Percentiles rank a stretch among this genome's conserved stretches.
phyloP scores from a whole-genome alignment of 2,113 vertebrate species.

The Ciconia maguari region DNA sequence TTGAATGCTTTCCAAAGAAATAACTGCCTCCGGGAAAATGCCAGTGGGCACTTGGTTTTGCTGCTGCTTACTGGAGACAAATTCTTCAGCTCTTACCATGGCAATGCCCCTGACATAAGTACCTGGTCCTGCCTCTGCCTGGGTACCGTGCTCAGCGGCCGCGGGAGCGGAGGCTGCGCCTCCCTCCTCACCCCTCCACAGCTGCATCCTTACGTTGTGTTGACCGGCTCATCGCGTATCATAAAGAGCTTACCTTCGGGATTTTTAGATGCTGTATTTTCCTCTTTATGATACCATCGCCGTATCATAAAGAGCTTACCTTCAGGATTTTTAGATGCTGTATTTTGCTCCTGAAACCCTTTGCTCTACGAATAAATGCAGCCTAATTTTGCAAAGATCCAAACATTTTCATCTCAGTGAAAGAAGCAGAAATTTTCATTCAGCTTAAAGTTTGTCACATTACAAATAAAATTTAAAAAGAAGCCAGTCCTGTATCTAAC shows the following conservation, averaged over 20 bases:
- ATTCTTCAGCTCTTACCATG: not conserved
- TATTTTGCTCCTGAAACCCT: not conserved
- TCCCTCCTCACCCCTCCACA: not conserved
- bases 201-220: rapidly evolving
- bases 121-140: not conserved
- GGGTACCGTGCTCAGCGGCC: rapidly evolving
- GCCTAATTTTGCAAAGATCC: not conserved
- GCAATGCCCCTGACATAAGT: not conserved
- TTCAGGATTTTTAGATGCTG: not conserved
- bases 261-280: not conserved
- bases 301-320: rapidly evolving
- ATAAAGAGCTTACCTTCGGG: rapidly evolving
- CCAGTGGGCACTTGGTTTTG: not conserved
- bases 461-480: slow-evolving; percentile 37
- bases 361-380: not conserved
- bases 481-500: slow-evolving; percentile 44
- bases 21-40: not conserved
- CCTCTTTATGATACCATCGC: not conserved
- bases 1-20: not conserved
- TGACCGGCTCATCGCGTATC: rapidly evolving
- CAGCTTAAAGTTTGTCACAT: not conserved
- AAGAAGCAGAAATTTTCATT: not conserved
- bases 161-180: not conserved
- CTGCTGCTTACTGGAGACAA: not conserved
- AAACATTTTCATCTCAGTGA: not conserved